Conservation (phyloP, 1,140 invertebrate species). For the Battus philenor region DNA sequence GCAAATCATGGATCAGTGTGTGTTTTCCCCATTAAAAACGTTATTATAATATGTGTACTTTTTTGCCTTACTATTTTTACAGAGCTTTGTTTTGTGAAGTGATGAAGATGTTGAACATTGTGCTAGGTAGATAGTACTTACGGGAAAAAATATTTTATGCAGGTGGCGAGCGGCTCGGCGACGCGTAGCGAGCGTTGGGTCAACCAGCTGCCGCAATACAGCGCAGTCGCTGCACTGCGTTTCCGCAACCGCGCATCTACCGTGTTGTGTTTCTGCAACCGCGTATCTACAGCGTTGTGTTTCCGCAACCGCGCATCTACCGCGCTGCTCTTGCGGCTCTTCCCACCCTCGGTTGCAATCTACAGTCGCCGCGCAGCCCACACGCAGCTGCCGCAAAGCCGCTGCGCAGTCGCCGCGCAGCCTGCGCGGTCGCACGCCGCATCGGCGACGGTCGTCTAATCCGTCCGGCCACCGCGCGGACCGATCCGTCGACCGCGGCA, state of each 20-base stretch:
- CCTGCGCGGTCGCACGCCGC: slow-evolving; percentile 38
- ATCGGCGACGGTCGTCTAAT: slow-evolving; percentile 43
- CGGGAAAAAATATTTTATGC: slow-evolving; percentile 15
- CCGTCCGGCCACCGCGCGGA: slow-evolving; percentile 52
- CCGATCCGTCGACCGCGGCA: slow-evolving; percentile 52
- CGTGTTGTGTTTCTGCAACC: neutral
- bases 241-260: neutral
- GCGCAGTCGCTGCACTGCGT: slow-evolving; percentile 1
- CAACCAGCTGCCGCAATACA: slow-evolving; percentile 2
- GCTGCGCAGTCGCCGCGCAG: slow-evolving; percentile 28
- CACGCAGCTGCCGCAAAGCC: slow-evolving; percentile 22
- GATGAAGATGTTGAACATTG: too few relatives aligned
- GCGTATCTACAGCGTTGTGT: neutral
- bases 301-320: neutral
- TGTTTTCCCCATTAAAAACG: too few relatives aligned
- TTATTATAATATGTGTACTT: too few relatives aligned
- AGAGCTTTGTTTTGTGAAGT: too few relatives aligned
- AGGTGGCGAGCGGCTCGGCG: slow-evolving; percentile 74
- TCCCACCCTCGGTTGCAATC: slow-evolving; percentile 17
- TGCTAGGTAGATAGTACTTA: too few relatives aligned
- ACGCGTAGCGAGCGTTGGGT: slow-evolving; percentile 41
- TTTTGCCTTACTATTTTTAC: too few relatives aligned
- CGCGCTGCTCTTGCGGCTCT: neutral
- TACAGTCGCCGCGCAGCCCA: slow-evolving; percentile 17
- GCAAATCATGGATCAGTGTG: too few relatives aligned